phyloP scores from a whole-genome alignment of 1,140 invertebrate species.

The Ladona fulva region DNA sequence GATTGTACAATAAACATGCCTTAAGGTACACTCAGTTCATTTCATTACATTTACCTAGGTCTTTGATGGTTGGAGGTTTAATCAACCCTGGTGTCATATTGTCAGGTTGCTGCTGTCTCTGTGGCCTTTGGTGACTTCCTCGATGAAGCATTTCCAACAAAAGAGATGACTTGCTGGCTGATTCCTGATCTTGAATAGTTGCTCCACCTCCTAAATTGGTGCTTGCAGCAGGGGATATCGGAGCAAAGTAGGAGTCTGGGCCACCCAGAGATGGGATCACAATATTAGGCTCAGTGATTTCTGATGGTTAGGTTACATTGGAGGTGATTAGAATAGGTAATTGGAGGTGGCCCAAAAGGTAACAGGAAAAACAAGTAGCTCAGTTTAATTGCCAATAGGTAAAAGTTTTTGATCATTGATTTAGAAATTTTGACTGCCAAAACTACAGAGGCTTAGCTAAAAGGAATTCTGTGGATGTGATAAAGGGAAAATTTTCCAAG shows the following conservation, averaged over 20 bases:
- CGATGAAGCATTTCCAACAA: conserved; percentile 48
- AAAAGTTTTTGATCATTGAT: too few species aligned
- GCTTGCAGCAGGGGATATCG: conserved; percentile 50
- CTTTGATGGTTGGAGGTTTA: conserved; percentile 33
- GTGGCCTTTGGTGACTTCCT: conserved; percentile 34
- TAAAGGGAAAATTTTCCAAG: too few species aligned
- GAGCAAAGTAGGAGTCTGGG: conserved; percentile 50
- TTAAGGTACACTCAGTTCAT: too few species aligned
- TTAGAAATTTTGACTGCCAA: too few species aligned
- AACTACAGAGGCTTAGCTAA: too few species aligned
- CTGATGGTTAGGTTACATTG: conserved; percentile 22
- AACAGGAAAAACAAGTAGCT: background rate
- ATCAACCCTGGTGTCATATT: conserved; percentile 16
- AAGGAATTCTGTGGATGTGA: too few species aligned
- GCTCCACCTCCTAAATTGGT: conserved; percentile 23
- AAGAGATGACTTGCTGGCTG: conserved; percentile 28
- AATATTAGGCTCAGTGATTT: conserved; percentile 40
- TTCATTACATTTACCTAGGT: conserved; percentile 36
- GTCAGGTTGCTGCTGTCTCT: conserved; percentile 36
- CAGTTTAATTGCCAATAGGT: background rate
- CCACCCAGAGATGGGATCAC: conserved; percentile 42
- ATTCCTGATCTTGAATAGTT: conserved; percentile 11
- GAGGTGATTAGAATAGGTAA: background rate
- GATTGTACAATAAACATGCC: too few species aligned
- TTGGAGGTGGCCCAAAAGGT: background rate